These are phyloP conservation scores for Plebejus argus DNA, from an alignment of 2,888 invertebrate genomes.

Conservation along the genomic window DNA sequence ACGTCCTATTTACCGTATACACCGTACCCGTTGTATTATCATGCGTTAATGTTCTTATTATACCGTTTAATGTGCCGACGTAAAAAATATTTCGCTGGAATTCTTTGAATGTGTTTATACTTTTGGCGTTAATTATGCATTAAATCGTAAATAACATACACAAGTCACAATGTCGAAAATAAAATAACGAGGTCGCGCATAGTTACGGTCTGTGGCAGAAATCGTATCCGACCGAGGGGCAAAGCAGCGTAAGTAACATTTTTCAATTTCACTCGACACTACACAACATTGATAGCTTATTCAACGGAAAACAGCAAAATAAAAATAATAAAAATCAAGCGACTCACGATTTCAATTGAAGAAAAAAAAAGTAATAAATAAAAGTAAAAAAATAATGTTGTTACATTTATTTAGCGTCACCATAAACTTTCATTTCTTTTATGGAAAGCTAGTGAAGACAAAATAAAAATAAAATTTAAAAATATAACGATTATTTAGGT, in stretches of 20 bases:
- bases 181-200: conserved; percentile 15
- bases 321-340: conserved; percentile 32
- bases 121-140: conserved; percentile 14
- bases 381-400: neutral
- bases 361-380: neutral
- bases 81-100: neutral
- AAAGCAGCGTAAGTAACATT: conserved; percentile 27
- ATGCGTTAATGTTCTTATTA: neutral
- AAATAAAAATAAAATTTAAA: neutral
- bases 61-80: neutral
- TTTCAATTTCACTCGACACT: conserved; percentile 24
- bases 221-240: conserved; percentile 11
- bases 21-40: neutral
- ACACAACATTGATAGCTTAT: conserved; percentile 29
- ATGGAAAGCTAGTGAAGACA: conserved; percentile 33
- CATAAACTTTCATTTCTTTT: conserved; percentile 56
- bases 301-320: conserved; percentile 15
- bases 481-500: conserved; percentile 5
- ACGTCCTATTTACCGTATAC: neutral
- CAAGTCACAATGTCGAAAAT: conserved; percentile 32
- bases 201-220: neutral
- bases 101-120: conserved; percentile 29
- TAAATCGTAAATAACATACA: conserved; percentile 18
- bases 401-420: conserved; percentile 59
- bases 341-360: conserved; percentile 20